Percentiles rank a stretch among this genome's conserved stretches.
Conservation (phyloP, 1,140 invertebrate species). For the Scaptomyza graminum region DNA sequence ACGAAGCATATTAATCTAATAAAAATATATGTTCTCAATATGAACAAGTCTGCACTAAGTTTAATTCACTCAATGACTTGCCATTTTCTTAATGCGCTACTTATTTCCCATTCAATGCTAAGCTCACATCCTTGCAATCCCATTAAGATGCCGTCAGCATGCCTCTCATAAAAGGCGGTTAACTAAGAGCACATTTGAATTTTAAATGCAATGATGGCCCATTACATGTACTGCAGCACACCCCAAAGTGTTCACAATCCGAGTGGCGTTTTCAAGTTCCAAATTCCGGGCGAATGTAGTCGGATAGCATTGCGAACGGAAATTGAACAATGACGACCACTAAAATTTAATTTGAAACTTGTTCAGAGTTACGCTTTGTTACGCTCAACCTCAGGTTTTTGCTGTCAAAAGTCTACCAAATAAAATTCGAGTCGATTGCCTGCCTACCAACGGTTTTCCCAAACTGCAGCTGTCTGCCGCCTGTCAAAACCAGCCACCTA, state of each 20-base stretch:
- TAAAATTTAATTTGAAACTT: conserved; percentile 67
- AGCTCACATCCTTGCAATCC: background rate
- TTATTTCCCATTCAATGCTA: background rate
- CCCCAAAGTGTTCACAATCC: conserved; percentile 10
- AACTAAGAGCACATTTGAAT: conserved; percentile 51
- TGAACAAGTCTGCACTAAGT: background rate
- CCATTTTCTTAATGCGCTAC: background rate
- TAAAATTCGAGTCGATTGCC: conserved; percentile 71
- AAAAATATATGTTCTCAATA: background rate
- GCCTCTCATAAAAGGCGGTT: conserved; percentile 52
- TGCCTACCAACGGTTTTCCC: conserved; percentile 71
- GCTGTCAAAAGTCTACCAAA: conserved; percentile 40
- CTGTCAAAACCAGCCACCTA: conserved; percentile 45
- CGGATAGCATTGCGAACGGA: conserved; percentile 10
- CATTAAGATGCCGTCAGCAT: conserved; percentile 52
- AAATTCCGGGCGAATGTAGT: background rate
- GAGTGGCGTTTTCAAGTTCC: background rate
- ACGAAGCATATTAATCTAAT: background rate
- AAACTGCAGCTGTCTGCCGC: conserved; percentile 67
- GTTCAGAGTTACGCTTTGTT: conserved; percentile 47
- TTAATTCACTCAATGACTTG: background rate
- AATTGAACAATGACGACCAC: conserved; percentile 59
- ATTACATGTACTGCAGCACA: conserved; percentile 2
- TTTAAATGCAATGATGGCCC: conserved; percentile 60
- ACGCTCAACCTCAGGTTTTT: conserved; percentile 10